Conservation (phyloP, 2,888 invertebrate species). For the Digitonthophagus gazella region DNA sequence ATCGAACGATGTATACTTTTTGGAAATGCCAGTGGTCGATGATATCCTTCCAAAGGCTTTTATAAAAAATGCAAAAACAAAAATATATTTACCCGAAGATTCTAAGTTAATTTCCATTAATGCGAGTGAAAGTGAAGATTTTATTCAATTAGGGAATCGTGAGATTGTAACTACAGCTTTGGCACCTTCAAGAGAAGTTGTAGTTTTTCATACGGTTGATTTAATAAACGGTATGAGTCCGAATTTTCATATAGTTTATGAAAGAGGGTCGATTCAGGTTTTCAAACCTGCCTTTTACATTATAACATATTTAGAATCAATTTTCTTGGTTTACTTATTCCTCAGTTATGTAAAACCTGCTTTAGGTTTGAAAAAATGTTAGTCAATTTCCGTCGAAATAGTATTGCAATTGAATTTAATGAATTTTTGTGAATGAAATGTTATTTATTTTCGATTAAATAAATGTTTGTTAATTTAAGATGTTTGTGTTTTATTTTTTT, state of each 20-base stretch:
- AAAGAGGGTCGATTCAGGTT: slow-evolving; percentile 1
- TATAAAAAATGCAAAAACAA: slow-evolving; percentile 32
- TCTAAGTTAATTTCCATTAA: slow-evolving; percentile 24
- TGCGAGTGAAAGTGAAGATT: slow-evolving; percentile 22
- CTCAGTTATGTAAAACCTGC: background rate
- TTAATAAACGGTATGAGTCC: slow-evolving; percentile 34
- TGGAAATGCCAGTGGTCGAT: slow-evolving; percentile 35
- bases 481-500: no score
- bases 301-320: slow-evolving; percentile 10
- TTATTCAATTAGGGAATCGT: slow-evolving; percentile 20
- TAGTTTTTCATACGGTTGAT: slow-evolving; percentile 31
- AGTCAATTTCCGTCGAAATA: background rate
- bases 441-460: background rate
- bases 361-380: background rate
- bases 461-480: no score
- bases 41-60: slow-evolving; percentile 34
- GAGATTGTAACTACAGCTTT: slow-evolving; percentile 26
- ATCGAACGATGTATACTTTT: slow-evolving; percentile 19
- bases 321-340: background rate
- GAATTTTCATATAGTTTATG: slow-evolving; percentile 32
- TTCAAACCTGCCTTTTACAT: slow-evolving; percentile 22
- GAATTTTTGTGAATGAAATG: no score
- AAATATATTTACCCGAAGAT: slow-evolving; percentile 35
- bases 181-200: slow-evolving; percentile 29
- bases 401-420: background rate